Percentiles rank a stretch among this genome's conserved stretches.
phyloP scores from a whole-genome alignment of 2,888 invertebrate genomes.

The Parthenolecanium corni region DNA sequence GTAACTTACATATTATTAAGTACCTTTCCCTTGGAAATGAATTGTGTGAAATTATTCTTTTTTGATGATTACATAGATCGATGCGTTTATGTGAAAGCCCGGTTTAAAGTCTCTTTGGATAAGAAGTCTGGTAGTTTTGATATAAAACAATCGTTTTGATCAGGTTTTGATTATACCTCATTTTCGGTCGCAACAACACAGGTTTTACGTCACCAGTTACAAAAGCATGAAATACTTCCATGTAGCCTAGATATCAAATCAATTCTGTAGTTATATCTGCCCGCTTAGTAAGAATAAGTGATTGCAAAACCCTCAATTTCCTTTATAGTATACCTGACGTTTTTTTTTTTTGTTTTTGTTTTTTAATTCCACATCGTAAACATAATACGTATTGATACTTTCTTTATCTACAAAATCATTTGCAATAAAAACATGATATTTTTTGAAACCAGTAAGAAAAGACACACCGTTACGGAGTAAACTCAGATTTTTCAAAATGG shows the following conservation, averaged over 20 bases:
- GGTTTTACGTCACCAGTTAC: conserved; percentile 15
- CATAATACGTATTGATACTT: neutral
- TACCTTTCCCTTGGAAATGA: too few relatives aligned
- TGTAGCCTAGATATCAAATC: neutral
- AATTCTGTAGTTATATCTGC: too few relatives aligned
- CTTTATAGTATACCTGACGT: too few relatives aligned
- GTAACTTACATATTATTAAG: too few relatives aligned
- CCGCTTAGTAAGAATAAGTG: too few relatives aligned
- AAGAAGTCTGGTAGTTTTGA: conserved; percentile 7
- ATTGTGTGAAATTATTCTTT: too few relatives aligned
- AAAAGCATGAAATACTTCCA: too few relatives aligned
- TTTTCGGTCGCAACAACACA: neutral
- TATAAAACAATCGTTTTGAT: conserved; percentile 6
- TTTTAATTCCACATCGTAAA: too few relatives aligned
- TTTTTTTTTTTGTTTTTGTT: too few relatives aligned
- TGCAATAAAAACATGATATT: neutral
- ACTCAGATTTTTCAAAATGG: conserved; percentile 79
- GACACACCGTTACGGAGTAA: conserved; percentile 88
- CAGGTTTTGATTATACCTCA: neutral
- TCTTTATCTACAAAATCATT: neutral
- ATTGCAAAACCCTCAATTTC: too few relatives aligned
- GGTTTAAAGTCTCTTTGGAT: conserved; percentile 12
- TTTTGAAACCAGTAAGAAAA: conserved; percentile 63
- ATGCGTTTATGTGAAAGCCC: conserved; percentile 9
- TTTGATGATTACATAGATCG: conserved; percentile 10